phyloP scores from a whole-genome alignment of 2,797 vertebrate species.

The Anabacerthia variegaticeps region DNA sequence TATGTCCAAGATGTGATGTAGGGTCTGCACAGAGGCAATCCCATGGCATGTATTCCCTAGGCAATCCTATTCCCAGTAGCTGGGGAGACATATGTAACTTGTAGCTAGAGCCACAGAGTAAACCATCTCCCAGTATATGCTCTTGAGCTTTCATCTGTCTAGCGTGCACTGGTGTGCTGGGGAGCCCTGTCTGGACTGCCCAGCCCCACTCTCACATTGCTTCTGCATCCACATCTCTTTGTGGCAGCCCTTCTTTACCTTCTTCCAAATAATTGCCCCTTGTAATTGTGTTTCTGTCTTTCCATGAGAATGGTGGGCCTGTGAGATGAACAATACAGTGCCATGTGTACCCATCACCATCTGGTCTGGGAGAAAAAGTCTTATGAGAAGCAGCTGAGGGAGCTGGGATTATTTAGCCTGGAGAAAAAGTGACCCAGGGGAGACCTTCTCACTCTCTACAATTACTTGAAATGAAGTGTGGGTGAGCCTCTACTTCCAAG shows the following conservation, averaged over 20 bases:
- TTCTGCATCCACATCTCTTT: not conserved
- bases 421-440: not conserved
- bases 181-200: not conserved
- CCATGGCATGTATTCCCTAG: not conserved
- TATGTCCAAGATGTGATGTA: not conserved
- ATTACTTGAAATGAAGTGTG: too few species aligned
- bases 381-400: not conserved
- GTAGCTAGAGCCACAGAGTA: not conserved
- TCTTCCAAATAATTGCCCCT: not conserved
- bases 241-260: not conserved
- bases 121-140: not conserved
- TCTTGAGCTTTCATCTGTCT: not conserved
- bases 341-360: not conserved
- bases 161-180: rapidly evolving
- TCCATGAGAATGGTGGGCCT: not conserved
- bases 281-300: not conserved
- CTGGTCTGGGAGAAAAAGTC: not conserved
- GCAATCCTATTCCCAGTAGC: not conserved
- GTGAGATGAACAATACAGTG: not conserved
- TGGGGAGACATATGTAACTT: not conserved
- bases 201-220: rapidly evolving
- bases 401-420: not conserved
- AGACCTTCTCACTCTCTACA: not conserved
- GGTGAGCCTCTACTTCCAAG: not conserved
- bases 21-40: not conserved